Percentiles rank a stretch among this genome's conserved stretches.
Evolutionary conservation across 2,888 invertebrate species (phyloP).

Genomic region (Schizotus pectinicornis): DNA sequence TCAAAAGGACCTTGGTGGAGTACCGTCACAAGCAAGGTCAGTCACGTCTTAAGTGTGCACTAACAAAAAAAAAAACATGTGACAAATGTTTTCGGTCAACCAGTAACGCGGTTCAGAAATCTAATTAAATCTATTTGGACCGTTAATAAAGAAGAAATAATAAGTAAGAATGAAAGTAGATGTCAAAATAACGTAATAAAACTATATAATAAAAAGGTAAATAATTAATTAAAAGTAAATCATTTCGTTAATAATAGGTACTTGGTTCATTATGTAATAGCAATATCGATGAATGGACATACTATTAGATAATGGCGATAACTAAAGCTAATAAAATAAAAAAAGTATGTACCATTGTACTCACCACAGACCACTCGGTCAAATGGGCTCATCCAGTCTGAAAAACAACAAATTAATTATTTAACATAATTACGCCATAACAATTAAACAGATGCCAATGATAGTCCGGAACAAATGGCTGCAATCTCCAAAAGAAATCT

Average conservation of each 20-base stretch:
- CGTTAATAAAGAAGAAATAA: too few relatives aligned
- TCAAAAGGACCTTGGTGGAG: slow-evolving; percentile 31
- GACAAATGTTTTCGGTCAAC: neutral
- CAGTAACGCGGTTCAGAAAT: neutral
- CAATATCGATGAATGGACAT: too few relatives aligned
- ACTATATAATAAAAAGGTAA: neutral
- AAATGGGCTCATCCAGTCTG: slow-evolving; percentile 96
- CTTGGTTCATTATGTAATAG: too few relatives aligned
- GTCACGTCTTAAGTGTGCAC: slow-evolving; percentile 31
- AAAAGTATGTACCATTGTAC: slow-evolving; percentile 81
- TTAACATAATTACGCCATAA: neutral
- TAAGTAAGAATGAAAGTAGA: too few relatives aligned
- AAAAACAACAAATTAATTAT: slow-evolving; percentile 61
- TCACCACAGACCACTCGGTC: slow-evolving; percentile 94
- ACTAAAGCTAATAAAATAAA: slow-evolving; percentile 63
- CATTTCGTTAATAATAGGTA: too few relatives aligned
- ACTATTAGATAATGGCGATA: slow-evolving; percentile 9
- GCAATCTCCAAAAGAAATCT: slow-evolving; percentile 2
- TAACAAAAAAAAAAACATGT: slow-evolving; percentile 28
- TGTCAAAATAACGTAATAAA: neutral
- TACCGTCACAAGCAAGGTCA: slow-evolving; percentile 38
- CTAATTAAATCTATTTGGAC: too few relatives aligned
- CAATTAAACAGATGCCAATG: slow-evolving; percentile 4
- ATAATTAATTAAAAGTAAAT: too few relatives aligned
- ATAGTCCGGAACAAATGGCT: slow-evolving; percentile 5